Conservation (phyloP, 2,797 vertebrate species). For the Emys orbicularis region DNA sequence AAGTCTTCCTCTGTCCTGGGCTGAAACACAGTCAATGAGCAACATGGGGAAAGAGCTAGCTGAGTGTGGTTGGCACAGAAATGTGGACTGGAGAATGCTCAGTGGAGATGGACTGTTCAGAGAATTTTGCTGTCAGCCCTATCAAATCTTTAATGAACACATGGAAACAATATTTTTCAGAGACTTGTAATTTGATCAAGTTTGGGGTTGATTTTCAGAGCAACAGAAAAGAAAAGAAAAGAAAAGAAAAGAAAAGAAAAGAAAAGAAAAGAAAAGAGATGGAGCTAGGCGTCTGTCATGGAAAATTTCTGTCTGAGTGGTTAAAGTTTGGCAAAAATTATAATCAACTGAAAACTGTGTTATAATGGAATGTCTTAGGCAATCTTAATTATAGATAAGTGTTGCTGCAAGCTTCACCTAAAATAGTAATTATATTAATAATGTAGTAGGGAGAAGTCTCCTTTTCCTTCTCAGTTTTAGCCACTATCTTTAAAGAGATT, state of each 20-base stretch:
- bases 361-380: not conserved
- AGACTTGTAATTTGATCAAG: not conserved
- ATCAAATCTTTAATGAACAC: not conserved
- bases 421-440: not conserved
- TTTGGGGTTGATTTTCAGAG: not conserved
- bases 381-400: not conserved
- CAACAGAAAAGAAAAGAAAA: too few relatives aligned
- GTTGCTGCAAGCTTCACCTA: not conserved
- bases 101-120: not conserved
- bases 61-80: not conserved
- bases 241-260: not conserved
- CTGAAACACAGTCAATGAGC: not conserved
- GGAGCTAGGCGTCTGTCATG: not conserved
- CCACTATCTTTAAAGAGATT: not conserved
- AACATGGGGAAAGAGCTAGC: not conserved
- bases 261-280: not conserved
- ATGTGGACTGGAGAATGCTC: not conserved
- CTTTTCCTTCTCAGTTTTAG: accelerated
- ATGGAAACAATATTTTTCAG: not conserved
- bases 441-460: not conserved
- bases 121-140: not conserved
- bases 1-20: not conserved
- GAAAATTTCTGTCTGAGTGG: accelerated
- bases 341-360: not conserved
- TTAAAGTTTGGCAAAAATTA: not conserved